These are phyloP conservation scores for Micropoecilia bifurca DNA, from an alignment of 2,797 vertebrate genomes.

Conservation along the genomic window DNA sequence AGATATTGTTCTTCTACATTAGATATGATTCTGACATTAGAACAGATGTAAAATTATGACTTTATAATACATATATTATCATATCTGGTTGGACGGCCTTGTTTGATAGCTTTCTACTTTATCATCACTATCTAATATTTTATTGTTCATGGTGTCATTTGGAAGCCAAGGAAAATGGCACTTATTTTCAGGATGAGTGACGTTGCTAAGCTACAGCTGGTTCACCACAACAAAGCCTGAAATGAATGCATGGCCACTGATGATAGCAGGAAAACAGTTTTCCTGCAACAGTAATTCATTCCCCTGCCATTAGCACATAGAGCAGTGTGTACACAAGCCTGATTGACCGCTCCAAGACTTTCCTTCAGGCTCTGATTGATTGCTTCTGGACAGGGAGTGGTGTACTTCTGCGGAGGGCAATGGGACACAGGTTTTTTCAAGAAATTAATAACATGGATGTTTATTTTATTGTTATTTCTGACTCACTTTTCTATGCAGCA, in stretches of 20 bases:
- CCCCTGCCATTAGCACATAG: no score
- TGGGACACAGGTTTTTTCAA: background rate
- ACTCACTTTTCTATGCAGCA: background rate
- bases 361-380: no score
- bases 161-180: background rate
- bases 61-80: background rate
- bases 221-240: no score
- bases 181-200: background rate
- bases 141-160: background rate
- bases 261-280: no score
- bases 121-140: slow-evolving; percentile 7
- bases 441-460: background rate
- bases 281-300: no score
- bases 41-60: background rate
- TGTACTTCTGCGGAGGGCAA: no score
- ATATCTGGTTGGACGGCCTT: background rate
- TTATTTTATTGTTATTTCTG: background rate
- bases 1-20: background rate
- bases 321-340: no score
- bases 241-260: no score
- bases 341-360: no score
- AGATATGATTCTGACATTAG: background rate
- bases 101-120: slow-evolving; percentile 15
- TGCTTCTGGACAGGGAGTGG: no score
- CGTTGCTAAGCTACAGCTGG: background rate